These are phyloP conservation scores for Rhagophthalmus giganteus DNA, from an alignment of 2,888 invertebrate species.

Conservation along the genomic window DNA sequence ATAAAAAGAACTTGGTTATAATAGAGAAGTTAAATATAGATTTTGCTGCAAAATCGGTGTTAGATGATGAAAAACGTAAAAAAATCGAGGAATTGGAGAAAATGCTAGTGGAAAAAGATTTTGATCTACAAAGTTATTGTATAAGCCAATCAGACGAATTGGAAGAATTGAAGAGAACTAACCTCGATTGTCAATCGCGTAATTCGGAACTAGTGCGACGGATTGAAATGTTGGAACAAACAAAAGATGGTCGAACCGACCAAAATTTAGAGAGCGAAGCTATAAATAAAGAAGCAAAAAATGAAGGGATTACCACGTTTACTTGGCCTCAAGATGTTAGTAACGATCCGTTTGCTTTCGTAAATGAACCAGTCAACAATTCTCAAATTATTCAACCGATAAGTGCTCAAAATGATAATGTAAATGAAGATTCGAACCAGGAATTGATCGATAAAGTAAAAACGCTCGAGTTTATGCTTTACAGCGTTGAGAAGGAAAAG, in stretches of 20 bases:
- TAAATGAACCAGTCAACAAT: slow-evolving; percentile 6
- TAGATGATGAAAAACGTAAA: not conserved
- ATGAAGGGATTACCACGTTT: slow-evolving; percentile 35
- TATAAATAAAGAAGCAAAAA: no score
- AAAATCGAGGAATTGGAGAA: slow-evolving; percentile 1
- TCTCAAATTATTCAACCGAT: not conserved
- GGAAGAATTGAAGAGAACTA: no score
- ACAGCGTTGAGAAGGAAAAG: slow-evolving; percentile 52
- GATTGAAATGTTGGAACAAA: no score
- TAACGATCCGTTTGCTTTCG: slow-evolving; percentile 37
- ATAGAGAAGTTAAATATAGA: slow-evolving; percentile 20
- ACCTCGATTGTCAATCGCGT: no score
- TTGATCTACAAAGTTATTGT: no score
- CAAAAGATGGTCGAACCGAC: not conserved
- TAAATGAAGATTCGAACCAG: slow-evolving; percentile 41
- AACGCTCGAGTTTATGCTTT: slow-evolving; percentile 53
- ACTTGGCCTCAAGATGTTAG: slow-evolving; percentile 37
- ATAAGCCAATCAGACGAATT: no score
- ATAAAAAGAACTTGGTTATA: slow-evolving; percentile 22
- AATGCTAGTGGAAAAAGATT: not conserved
- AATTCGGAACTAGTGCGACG: no score
- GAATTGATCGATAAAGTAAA: slow-evolving; percentile 50
- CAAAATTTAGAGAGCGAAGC: no score
- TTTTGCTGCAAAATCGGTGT: not conserved
- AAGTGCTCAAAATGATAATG: slow-evolving; percentile 9